Evolutionary conservation across 2,888 invertebrate species (phyloP).

Genomic region (Eupeodes latifasciatus): DNA sequence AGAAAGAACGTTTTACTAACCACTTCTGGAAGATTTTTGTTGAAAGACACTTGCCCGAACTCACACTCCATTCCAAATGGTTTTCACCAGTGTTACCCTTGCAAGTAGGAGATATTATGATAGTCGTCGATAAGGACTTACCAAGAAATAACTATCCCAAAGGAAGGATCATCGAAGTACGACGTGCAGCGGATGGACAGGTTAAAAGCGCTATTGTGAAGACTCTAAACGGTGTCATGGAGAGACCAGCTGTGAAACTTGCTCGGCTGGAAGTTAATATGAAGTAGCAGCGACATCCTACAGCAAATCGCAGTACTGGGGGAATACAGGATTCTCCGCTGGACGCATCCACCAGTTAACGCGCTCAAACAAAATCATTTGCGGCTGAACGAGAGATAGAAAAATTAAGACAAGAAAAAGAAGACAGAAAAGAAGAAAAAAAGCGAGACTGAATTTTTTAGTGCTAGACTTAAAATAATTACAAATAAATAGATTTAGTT

Average conservation of each 20-base stretch:
- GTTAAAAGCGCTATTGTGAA: too few species aligned
- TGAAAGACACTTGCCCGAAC: conserved; percentile 74
- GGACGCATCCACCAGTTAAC: too few species aligned
- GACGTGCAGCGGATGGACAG: not conserved
- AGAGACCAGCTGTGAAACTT: conserved; percentile 13
- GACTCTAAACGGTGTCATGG: not conserved
- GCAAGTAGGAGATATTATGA: conserved; percentile 63
- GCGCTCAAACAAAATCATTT: too few species aligned
- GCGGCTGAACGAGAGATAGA: too few species aligned
- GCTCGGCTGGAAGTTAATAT: conserved; percentile 1
- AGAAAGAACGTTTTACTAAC: conserved; percentile 32
- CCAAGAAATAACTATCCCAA: conserved; percentile 31
- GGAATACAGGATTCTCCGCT: too few species aligned
- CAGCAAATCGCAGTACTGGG: too few species aligned
- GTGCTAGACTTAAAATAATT: too few species aligned
- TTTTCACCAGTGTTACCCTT: conserved; percentile 27
- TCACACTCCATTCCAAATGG: conserved; percentile 73
- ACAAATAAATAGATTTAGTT: too few species aligned
- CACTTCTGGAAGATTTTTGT: conserved; percentile 76
- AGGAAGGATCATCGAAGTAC: not conserved
- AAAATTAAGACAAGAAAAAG: too few species aligned
- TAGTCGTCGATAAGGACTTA: conserved; percentile 58
- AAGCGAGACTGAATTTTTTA: too few species aligned
- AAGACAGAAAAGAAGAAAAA: too few species aligned
- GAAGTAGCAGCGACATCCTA: not conserved